phyloP scores from a whole-genome alignment of 2,888 invertebrate genomes.

The Melinaea marsaeus region DNA sequence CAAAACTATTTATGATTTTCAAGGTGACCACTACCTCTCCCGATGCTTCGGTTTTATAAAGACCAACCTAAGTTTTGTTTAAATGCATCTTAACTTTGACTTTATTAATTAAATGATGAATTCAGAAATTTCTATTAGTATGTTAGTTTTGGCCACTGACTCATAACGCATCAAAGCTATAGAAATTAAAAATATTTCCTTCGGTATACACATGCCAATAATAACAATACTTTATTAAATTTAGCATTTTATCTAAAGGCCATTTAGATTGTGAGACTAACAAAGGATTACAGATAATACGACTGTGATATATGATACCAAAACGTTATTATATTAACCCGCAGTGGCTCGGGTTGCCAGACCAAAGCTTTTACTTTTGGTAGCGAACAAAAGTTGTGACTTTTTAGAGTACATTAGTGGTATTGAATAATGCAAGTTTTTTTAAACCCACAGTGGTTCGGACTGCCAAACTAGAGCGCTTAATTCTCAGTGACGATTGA shows the following conservation, averaged over 20 bases:
- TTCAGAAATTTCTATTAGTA: too few relatives aligned
- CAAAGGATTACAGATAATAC: slow-evolving; percentile 8
- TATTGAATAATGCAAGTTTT: neutral
- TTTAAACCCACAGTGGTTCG: slow-evolving; percentile 54
- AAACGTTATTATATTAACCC: slow-evolving; percentile 26
- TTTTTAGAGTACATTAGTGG: neutral
- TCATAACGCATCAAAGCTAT: too few relatives aligned
- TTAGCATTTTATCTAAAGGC: slow-evolving; percentile 29
- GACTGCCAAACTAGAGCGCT: slow-evolving; percentile 93
- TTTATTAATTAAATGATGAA: too few relatives aligned
- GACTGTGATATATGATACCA: slow-evolving; percentile 23
- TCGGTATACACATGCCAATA: slow-evolving; percentile 15
- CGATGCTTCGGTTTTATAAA: too few relatives aligned
- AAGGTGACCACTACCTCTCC: too few relatives aligned
- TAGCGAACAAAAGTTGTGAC: neutral
- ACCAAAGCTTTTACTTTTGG: neutral
- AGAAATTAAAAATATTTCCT: neutral
- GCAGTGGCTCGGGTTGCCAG: slow-evolving; percentile 3
- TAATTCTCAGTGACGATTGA: slow-evolving; percentile 89
- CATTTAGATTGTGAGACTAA: slow-evolving; percentile 21
- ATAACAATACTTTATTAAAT: slow-evolving; percentile 10
- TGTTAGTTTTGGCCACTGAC: too few relatives aligned
- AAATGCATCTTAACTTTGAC: too few relatives aligned
- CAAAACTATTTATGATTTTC: too few relatives aligned
- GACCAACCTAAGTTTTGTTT: too few relatives aligned